phyloP scores from a whole-genome alignment of 2,113 vertebrate species.

The Periophthalmus modestus region DNA sequence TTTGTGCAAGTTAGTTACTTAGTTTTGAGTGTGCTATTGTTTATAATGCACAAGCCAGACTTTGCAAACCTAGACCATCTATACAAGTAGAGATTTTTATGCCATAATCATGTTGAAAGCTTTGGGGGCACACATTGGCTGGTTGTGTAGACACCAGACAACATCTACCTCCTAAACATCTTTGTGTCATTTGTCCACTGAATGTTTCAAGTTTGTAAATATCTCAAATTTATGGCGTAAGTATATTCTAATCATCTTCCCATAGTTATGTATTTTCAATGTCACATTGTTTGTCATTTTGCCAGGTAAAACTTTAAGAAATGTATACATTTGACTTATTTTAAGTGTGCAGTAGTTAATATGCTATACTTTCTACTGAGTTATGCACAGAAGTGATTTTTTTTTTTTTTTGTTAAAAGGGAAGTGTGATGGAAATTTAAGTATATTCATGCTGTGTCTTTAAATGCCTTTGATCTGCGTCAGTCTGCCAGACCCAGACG shows the following conservation, averaged over 20 bases:
- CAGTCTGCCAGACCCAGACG: too few species aligned
- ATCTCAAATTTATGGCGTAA: neutral
- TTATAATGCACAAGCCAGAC: constrained; percentile 25
- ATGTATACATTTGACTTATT: constrained; percentile 36
- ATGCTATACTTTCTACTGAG: constrained; percentile 56
- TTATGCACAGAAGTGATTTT: constrained; percentile 63
- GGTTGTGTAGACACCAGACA: constrained; percentile 57
- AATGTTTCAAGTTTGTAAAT: neutral
- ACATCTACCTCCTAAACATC: constrained; percentile 65
- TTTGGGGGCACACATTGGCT: constrained; percentile 29
- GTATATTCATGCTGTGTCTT: too few species aligned
- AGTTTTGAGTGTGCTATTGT: constrained; percentile 23
- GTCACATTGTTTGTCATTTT: constrained; percentile 25
- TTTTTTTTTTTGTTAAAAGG: constrained; percentile 66
- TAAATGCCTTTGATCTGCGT: too few species aligned
- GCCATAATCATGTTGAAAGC: neutral
- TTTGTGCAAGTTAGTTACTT: neutral
- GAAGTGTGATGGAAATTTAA: too few species aligned
- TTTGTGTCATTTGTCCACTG: constrained; percentile 20
- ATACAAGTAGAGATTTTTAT: neutral
- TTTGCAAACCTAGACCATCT: neutral
- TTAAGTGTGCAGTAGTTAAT: constrained; percentile 23
- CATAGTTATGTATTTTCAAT: constrained; percentile 6
- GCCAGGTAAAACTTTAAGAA: constrained; percentile 9
- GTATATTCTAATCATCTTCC: neutral